These are phyloP conservation scores for Pelochelys cantorii DNA, from an alignment of 2,797 vertebrate genomes.

Conservation along the genomic window DNA sequence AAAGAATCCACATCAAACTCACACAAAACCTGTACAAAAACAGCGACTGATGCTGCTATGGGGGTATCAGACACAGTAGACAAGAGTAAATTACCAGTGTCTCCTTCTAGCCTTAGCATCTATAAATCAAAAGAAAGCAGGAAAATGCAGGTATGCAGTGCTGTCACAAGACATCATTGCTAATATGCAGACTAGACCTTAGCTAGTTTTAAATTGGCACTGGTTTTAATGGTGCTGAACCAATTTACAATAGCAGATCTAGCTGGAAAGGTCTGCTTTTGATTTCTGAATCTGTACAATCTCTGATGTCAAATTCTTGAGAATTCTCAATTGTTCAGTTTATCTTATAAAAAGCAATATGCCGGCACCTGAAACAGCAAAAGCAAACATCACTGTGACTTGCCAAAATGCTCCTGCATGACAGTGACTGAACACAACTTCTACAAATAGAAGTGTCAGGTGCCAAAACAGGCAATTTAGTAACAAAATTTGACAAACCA, in stretches of 20 bases:
- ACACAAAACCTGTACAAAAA: not conserved
- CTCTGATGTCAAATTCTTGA: not conserved
- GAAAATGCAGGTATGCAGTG: not conserved
- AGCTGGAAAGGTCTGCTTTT: rapidly evolving
- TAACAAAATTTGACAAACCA: not conserved
- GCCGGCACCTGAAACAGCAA: no score
- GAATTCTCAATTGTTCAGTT: rapidly evolving
- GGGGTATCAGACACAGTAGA: not conserved
- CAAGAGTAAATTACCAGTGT: no score
- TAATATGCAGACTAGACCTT: not conserved
- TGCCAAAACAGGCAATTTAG: not conserved
- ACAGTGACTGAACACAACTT: not conserved
- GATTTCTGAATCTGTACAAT: not conserved
- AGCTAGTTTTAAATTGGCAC: rapidly evolving
- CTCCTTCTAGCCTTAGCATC: no score
- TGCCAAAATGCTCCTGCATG: not conserved
- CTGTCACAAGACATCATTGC: not conserved
- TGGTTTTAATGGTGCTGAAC: rapidly evolving
- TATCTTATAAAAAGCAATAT: not conserved
- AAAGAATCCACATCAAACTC: not conserved
- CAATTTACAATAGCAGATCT: not conserved
- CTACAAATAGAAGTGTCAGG: not conserved
- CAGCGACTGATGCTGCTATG: not conserved
- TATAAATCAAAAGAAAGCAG: not conserved
- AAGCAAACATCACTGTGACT: not conserved